Percentiles rank a stretch among this genome's conserved stretches.
Evolutionary conservation across 1,140 invertebrate species (phyloP).

Genomic region (Drosophila orena): DNA sequence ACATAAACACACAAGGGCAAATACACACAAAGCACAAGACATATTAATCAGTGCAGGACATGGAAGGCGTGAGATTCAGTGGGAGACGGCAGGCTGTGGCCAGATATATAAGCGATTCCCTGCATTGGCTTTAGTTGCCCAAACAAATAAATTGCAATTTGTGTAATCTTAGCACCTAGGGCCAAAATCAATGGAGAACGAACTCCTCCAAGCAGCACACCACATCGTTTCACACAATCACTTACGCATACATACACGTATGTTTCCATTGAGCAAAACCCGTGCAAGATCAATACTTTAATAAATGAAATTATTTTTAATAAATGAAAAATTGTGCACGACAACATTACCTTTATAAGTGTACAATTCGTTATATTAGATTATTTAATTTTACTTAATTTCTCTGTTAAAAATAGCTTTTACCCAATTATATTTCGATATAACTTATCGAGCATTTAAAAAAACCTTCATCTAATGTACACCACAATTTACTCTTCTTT

Average conservation of each 20-base stretch:
- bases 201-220: constrained; percentile 12
- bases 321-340: background rate
- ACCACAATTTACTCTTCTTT: background rate
- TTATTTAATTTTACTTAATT: background rate
- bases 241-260: no score
- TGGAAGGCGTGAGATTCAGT: constrained; percentile 3
- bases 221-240: constrained; percentile 1
- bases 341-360: background rate
- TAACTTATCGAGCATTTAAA: no score
- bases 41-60: constrained; percentile 71
- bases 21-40: constrained; percentile 61
- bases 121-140: constrained; percentile 71
- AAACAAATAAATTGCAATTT: constrained; percentile 82
- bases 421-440: background rate
- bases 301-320: background rate
- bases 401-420: background rate
- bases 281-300: background rate
- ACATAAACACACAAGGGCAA: constrained; percentile 63
- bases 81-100: background rate
- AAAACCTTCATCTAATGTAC: no score
- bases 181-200: constrained; percentile 71
- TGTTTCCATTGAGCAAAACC: background rate
- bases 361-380: background rate
- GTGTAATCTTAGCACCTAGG: constrained; percentile 80
- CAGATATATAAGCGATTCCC: constrained; percentile 49